Percentiles rank a stretch among this genome's conserved stretches.
Evolutionary conservation across 2,888 invertebrate species (phyloP).

Genomic region (Campaea margaritaria): DNA sequence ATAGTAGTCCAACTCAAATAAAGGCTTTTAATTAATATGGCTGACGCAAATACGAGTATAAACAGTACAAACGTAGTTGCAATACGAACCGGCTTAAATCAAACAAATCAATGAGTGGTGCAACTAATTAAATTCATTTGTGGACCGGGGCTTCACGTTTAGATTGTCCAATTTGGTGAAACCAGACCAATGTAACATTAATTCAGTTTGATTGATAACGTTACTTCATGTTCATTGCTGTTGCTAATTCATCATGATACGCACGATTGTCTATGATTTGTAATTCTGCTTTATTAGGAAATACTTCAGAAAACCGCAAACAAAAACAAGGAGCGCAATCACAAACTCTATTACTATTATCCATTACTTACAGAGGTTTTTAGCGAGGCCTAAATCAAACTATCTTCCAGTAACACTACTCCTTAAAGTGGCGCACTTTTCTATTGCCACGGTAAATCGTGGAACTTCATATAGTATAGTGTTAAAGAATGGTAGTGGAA

Average conservation of each 20-base stretch:
- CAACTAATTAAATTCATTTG: conserved; percentile 19
- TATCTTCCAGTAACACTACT: conserved; percentile 25
- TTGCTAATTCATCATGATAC: not conserved
- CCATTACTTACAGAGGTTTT: conserved; percentile 58
- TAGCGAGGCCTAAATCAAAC: conserved; percentile 50
- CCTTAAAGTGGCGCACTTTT: conserved; percentile 40
- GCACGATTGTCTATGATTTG: not conserved
- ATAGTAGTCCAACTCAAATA: conserved; percentile 13
- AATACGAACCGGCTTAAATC: conserved; percentile 16
- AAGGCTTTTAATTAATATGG: conserved; percentile 16
- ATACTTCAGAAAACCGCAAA: not conserved
- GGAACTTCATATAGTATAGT: conserved; percentile 39
- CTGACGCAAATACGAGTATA: conserved; percentile 25
- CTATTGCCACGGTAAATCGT: conserved; percentile 34
- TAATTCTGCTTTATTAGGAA: not conserved
- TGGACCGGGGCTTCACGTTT: conserved; percentile 13
- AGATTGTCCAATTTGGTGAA: conserved; percentile 38
- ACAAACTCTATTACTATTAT: conserved; percentile 34
- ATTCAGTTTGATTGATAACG: conserved; percentile 4
- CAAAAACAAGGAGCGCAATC: not conserved
- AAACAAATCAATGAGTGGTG: conserved; percentile 19
- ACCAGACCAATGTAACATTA: conserved; percentile 34
- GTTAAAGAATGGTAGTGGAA: conserved; percentile 35
- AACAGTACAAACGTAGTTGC: conserved; percentile 19
- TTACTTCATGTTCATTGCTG: conserved; percentile 2